Evolutionary conservation across 2,888 invertebrate genomes (phyloP).

Genomic region (Clepsis dumicolana): DNA sequence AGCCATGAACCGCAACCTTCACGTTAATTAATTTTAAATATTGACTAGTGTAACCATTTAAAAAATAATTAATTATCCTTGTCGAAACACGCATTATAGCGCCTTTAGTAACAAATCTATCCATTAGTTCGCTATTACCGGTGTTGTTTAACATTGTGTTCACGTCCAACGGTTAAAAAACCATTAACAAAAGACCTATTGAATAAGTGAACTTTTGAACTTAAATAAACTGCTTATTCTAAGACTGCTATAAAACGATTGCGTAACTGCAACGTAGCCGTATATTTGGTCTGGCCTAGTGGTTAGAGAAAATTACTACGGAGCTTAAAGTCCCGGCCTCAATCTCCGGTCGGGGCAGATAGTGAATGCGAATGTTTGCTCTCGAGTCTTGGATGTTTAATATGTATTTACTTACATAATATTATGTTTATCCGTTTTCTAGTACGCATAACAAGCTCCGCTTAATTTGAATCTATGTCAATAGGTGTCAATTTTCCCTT

Average conservation of each 20-base stretch:
- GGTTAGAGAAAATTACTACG: too few species aligned
- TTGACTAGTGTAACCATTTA: conserved; percentile 1
- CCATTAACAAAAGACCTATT: conserved; percentile 27
- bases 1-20: conserved; percentile 32
- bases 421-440: too few species aligned
- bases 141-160: conserved; percentile 19
- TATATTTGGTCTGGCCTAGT: too few species aligned
- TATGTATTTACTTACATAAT: too few species aligned
- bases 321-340: too few species aligned
- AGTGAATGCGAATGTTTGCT: too few species aligned
- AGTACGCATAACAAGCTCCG: too few species aligned
- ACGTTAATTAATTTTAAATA: conserved; percentile 1
- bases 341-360: too few species aligned
- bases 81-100: conserved; percentile 22
- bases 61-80: conserved; percentile 19
- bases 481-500: too few species aligned
- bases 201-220: conserved; percentile 25
- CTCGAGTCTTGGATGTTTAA: too few species aligned
- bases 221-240: conserved; percentile 14
- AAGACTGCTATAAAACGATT: neutral
- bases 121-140: conserved; percentile 19
- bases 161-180: conserved; percentile 24
- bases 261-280: neutral
- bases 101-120: neutral
- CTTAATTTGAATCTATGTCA: too few species aligned